Evolutionary conservation across 2,888 invertebrate species (phyloP).

Genomic region (Acrobeloides nanus): DNA sequence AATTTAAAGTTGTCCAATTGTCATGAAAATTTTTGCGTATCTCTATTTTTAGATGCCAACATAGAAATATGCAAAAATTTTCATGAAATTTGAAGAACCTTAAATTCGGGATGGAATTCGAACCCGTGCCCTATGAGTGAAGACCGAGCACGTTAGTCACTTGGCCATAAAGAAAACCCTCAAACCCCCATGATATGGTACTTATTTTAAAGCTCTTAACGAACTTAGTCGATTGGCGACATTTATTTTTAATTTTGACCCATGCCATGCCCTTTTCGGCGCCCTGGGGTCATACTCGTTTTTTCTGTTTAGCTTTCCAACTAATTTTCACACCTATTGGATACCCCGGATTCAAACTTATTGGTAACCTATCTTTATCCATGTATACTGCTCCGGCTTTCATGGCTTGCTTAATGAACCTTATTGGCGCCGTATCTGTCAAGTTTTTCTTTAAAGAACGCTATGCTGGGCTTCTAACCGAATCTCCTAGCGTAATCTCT

Average conservation of each 20-base stretch:
- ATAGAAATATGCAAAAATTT: no score
- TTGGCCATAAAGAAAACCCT: no score
- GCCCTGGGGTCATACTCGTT: neutral
- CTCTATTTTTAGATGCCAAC: no score
- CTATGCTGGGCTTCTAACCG: constrained; percentile 13
- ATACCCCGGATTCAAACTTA: constrained; percentile 25
- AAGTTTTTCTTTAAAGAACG: constrained; percentile 12
- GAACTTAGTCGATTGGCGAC: no score
- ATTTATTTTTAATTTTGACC: no score
- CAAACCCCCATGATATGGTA: no score
- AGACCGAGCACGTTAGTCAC: no score
- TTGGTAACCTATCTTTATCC: neutral
- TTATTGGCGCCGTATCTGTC: constrained; percentile 15
- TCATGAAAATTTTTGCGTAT: no score
- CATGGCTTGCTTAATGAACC: constrained; percentile 31
- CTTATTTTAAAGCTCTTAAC: no score
- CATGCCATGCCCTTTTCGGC: neutral
- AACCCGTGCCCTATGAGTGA: no score
- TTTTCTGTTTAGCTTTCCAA: constrained; percentile 14
- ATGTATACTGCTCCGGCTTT: constrained; percentile 41
- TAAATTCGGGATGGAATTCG: no score
- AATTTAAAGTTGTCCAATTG: neutral
- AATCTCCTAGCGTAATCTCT: neutral
- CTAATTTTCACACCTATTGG: constrained; percentile 35
- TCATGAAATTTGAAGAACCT: no score